These are phyloP conservation scores for Vanessa cardui DNA, from an alignment of 2,888 invertebrate genomes.

Conservation along the genomic window DNA sequence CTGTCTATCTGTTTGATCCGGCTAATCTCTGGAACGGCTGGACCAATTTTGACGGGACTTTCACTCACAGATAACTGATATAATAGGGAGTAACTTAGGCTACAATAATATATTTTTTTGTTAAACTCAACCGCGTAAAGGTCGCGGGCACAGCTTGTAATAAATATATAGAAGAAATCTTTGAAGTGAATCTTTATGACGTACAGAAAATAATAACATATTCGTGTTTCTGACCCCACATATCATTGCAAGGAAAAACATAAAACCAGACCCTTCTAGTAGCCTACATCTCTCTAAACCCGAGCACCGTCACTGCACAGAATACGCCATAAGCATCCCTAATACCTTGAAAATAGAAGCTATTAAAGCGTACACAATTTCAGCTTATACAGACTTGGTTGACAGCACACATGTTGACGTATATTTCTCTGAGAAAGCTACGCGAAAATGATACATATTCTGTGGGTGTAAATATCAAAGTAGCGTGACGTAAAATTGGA, in stretches of 20 bases:
- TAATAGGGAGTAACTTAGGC: too few species aligned
- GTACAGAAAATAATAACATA: neutral
- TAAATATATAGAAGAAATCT: neutral
- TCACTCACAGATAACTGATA: too few species aligned
- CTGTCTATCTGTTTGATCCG: too few species aligned
- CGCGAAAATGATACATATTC: neutral
- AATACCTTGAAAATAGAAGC: neutral
- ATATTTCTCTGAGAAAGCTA: neutral
- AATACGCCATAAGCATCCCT: neutral
- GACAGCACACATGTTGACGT: neutral
- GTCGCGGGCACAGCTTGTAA: too few species aligned
- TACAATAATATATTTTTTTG: too few species aligned
- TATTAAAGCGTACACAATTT: conserved; percentile 1
- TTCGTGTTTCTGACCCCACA: conserved; percentile 8
- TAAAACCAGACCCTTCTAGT: conserved; percentile 19
- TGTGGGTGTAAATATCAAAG: neutral
- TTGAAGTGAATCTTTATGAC: conserved; percentile 2
- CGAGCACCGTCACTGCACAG: neutral
- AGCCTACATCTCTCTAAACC: neutral
- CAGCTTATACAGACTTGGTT: neutral
- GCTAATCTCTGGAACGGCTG: too few species aligned
- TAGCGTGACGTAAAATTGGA: neutral
- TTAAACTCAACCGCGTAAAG: too few species aligned
- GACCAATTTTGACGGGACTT: too few species aligned
- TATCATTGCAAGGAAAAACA: conserved; percentile 14